Percentiles rank a stretch among this genome's conserved stretches.
Conservation (phyloP, 1,140 invertebrate genomes). For the Leptopilina boulardi region DNA sequence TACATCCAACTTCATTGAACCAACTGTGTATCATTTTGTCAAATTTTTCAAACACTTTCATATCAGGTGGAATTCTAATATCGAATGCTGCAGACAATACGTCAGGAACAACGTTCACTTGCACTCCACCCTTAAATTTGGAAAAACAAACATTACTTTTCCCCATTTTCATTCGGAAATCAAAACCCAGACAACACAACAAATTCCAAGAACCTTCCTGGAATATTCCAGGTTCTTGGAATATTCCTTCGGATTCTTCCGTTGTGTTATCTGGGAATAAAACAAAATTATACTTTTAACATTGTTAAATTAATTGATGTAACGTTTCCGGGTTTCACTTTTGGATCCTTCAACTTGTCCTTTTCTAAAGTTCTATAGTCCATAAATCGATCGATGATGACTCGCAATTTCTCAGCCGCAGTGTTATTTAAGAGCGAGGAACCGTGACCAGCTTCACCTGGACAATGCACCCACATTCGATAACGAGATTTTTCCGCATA, state of each 20-base stretch:
- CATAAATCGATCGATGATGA: slow-evolving; percentile 87
- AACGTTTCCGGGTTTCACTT: slow-evolving; percentile 86
- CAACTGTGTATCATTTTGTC: slow-evolving; percentile 82
- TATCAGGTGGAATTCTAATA: slow-evolving; percentile 83
- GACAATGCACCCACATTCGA: slow-evolving; percentile 83
- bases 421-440: slow-evolving; percentile 88
- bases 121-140: slow-evolving; percentile 83
- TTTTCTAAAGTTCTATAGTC: slow-evolving; percentile 83
- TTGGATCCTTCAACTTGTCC: slow-evolving; percentile 80
- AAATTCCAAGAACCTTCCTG: no score
- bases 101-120: slow-evolving; percentile 90
- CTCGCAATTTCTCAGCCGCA: slow-evolving; percentile 89
- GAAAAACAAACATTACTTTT: no score
- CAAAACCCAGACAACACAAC: no score
- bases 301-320: slow-evolving; percentile 91
- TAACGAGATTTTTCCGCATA: slow-evolving; percentile 87
- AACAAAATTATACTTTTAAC: slow-evolving; percentile 78
- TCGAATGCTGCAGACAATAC: slow-evolving; percentile 85
- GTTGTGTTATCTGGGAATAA: no score
- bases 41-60: slow-evolving; percentile 80
- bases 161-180: no score
- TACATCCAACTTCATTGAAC: slow-evolving; percentile 86
- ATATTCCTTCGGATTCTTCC: no score
- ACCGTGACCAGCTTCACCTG: slow-evolving; percentile 91
- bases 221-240: no score